Base-by-base conservation (phyloP, 2,888 invertebrate genomes). In the Peribatodes rhomboidaria region DNA sequence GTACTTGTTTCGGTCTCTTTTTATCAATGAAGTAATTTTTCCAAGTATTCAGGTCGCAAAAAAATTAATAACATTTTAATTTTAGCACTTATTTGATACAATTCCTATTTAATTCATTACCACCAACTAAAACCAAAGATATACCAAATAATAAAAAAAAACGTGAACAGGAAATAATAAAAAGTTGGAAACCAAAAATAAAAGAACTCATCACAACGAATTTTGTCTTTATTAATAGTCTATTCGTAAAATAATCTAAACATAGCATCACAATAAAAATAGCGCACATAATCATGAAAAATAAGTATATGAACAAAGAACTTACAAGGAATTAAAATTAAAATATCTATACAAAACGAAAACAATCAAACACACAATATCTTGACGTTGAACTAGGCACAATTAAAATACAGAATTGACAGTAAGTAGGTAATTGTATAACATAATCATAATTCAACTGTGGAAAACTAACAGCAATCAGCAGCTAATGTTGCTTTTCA, bases 151-250 rank as follows among this genome's bases (percentile, higher is more conserved):
- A 18, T 18, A 18, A 0, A 11, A 10, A 16, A 42, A 11, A 18
- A 46, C 8, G 8, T 41, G 4, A 41, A 46, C n/a, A 46, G 8
- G 22, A 46, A 22, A 22, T 22, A 22, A 22, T 22, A 2, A 50
- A 20, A 50, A 35, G 11, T 20, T 49, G 16, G 47, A 14, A 77
- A 80, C 79, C 76, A 75, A 80, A 83, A 85, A 82, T 80, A 84
- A 83, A 82, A 76, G 78, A 86, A 84, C 66, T 65, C 70, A 81
- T 85, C 74, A 83, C 86, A 88, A 89, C 85, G 83, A 84, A 80
- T 78, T 79, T 83, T 87, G 89, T 91, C 89, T 92, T 92, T 91
- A 92, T 91, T 90, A 82, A 84, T 84, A 82, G 85, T 89, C 87
- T 88, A 88, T 82, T 81, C 80, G 82, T 90, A 89, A 89, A 89